Evolutionary conservation across 1,140 invertebrate genomes (phyloP).

Genomic region (Macrotrachela quadricornifera): DNA sequence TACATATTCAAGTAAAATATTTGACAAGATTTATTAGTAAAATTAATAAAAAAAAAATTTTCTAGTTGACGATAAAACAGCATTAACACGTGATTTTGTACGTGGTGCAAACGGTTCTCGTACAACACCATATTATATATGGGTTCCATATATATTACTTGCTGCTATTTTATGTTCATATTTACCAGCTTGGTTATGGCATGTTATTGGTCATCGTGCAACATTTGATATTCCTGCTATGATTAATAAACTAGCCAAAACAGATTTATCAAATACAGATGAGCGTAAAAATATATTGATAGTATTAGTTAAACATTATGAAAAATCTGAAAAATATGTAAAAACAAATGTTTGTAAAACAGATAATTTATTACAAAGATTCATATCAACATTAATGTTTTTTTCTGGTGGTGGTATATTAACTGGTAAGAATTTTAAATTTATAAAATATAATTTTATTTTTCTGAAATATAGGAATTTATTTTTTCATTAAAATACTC

Average conservation of each 20-base stretch:
- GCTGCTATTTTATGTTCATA: background rate
- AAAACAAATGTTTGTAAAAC: background rate
- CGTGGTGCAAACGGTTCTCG: too few relatives aligned
- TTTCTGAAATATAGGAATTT: conserved; percentile 21
- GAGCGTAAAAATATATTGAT: background rate
- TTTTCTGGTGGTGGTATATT: too few relatives aligned
- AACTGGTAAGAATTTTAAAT: too few relatives aligned
- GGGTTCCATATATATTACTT: background rate
- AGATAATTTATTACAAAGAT: too few relatives aligned
- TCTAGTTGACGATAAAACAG: too few relatives aligned
- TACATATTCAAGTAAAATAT: background rate
- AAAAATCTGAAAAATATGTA: background rate
- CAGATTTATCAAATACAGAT: background rate
- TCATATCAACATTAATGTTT: too few relatives aligned
- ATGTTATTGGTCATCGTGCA: background rate
- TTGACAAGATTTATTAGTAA: background rate
- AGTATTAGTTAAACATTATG: background rate
- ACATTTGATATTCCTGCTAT: background rate
- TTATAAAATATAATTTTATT: background rate
- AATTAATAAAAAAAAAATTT: background rate
- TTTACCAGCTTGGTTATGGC: background rate
- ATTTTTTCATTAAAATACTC: conserved; percentile 32
- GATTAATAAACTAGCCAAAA: background rate
- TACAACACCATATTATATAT: background rate
- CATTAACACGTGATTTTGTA: too few relatives aligned